These are phyloP conservation scores for Plagodis pulveraria DNA, from an alignment of 2,888 invertebrate genomes.

Conservation along the genomic window DNA sequence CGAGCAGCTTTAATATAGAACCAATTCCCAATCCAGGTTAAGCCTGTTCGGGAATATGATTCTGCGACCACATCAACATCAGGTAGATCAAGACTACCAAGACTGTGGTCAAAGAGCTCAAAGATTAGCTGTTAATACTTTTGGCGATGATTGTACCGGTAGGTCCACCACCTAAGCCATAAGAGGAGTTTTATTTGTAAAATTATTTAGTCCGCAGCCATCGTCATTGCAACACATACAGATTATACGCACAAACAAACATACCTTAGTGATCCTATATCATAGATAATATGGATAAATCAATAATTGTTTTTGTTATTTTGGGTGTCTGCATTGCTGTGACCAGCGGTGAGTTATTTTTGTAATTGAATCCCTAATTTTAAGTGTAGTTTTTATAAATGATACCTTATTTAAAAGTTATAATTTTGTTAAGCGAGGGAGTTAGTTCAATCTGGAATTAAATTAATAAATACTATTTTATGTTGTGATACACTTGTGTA, in stretches of 20 bases:
- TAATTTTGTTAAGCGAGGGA: neutral
- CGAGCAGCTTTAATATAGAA: too few relatives aligned
- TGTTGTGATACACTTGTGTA: too few relatives aligned
- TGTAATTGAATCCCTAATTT: neutral
- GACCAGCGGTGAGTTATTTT: constrained; percentile 55
- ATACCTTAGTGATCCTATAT: constrained; percentile 23
- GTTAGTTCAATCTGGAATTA: too few relatives aligned
- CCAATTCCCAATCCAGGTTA: too few relatives aligned
- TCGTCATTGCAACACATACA: constrained; percentile 34
- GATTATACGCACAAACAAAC: constrained; percentile 32
- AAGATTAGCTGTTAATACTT: constrained; percentile 42
- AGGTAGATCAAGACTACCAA: too few relatives aligned
- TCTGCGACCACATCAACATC: too few relatives aligned
- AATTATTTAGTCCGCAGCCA: constrained; percentile 36
- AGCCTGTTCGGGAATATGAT: too few relatives aligned
- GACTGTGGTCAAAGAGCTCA: too few relatives aligned
- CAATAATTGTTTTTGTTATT: constrained; percentile 54
- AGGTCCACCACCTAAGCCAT: constrained; percentile 61
- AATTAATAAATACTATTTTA: too few relatives aligned
- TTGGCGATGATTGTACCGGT: constrained; percentile 61
- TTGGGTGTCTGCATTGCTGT: constrained; percentile 48
- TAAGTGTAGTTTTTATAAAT: too few relatives aligned
- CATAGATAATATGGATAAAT: constrained; percentile 51
- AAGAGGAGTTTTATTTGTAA: constrained; percentile 34
- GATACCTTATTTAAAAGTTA: constrained; percentile 3